Conservation (phyloP, 2,113 vertebrate species). For the Seriola aureovittata region DNA sequence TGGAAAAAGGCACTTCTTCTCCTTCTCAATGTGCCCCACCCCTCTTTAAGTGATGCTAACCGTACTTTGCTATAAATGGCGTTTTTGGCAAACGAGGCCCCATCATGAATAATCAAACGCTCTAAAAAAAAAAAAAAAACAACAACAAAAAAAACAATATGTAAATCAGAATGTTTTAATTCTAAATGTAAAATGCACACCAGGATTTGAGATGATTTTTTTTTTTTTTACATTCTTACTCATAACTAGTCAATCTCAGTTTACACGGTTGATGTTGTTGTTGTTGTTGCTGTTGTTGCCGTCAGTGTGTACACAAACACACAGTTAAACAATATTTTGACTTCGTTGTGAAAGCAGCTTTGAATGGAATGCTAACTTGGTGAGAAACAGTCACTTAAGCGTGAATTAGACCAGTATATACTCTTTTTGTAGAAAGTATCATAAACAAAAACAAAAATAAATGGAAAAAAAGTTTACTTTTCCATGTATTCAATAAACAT, state of each 20-base stretch:
- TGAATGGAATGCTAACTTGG: constrained; percentile 69
- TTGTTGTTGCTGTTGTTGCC: constrained; percentile 52
- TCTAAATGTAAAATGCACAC: constrained; percentile 80
- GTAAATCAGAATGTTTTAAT: constrained; percentile 66
- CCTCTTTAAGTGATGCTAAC: constrained; percentile 34
- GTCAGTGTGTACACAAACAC: constrained; percentile 69
- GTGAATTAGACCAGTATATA: constrained; percentile 72
- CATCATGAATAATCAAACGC: constrained; percentile 35
- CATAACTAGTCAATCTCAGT: constrained; percentile 55
- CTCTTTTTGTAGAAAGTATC: constrained; percentile 69
- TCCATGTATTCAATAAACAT: constrained; percentile 71
- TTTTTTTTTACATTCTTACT: constrained; percentile 80
- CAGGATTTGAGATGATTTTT: constrained; percentile 65
- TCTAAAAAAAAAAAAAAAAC: constrained; percentile 48
- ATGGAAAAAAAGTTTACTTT: constrained; percentile 45
- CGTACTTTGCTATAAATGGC: constrained; percentile 50
- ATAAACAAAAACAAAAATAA: constrained; percentile 59
- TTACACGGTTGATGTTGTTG: constrained; percentile 60
- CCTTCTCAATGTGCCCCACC: constrained; percentile 61
- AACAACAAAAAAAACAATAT: constrained; percentile 36
- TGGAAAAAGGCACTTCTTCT: constrained; percentile 77
- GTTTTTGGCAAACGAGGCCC: constrained; percentile 51
- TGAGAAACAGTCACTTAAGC: constrained; percentile 80
- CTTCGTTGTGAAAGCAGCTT: constrained; percentile 71
- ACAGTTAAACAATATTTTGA: constrained; percentile 60